These are phyloP conservation scores for Prionailurus viverrinus DNA, from an alignment of 2,113 vertebrate species.

Conservation along the genomic window DNA sequence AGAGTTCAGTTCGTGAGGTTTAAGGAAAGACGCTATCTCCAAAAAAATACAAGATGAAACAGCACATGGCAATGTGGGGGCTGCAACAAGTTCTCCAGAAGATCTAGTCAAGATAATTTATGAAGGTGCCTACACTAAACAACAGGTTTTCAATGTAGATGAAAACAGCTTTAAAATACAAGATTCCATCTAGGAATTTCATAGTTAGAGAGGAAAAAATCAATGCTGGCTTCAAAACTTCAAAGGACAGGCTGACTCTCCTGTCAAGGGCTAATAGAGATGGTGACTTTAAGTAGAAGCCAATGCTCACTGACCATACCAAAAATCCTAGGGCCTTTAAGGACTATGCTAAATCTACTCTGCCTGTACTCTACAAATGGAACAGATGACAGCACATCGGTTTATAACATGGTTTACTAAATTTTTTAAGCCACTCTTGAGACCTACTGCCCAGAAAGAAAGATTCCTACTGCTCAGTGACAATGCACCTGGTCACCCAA, in stretches of 20 bases:
- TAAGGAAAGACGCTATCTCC: background rate
- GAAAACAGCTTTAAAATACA: background rate
- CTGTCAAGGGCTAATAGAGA: background rate
- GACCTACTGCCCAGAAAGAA: background rate
- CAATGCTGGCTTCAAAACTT: background rate
- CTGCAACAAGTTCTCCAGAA: background rate
- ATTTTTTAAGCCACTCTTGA: background rate
- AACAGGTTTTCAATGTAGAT: background rate
- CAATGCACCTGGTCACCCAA: background rate
- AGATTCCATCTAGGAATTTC: background rate
- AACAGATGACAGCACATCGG: background rate
- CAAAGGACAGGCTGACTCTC: background rate
- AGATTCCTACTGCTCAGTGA: background rate
- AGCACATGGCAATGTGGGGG: background rate
- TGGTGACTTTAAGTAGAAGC: background rate
- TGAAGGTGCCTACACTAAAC: background rate
- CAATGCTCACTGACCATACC: background rate
- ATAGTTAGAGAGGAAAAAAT: background rate
- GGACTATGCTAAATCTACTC: background rate
- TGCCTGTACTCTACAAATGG: background rate
- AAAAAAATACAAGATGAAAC: background rate
- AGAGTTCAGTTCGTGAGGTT: background rate
- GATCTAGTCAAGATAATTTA: background rate
- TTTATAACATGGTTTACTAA: background rate
- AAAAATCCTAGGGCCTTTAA: background rate